Evolutionary conservation across 1,140 invertebrate species (phyloP).

Genomic region (Brachystomella parvula): DNA sequence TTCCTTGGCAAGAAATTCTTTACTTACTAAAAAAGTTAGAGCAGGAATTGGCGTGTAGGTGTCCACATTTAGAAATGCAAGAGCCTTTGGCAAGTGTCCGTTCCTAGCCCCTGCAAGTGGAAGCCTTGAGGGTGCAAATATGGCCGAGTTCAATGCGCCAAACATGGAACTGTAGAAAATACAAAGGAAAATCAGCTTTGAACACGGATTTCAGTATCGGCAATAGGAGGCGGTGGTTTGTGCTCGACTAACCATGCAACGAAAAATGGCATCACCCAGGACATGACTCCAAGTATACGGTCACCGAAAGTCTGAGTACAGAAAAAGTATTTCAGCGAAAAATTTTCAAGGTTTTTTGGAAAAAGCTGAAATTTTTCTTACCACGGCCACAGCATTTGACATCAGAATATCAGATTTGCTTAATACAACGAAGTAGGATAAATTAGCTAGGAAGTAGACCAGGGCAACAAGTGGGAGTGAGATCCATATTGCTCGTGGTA

Average conservation of each 20-base stretch:
- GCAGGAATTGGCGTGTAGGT: slow-evolving; percentile 76
- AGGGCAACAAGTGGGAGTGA: slow-evolving; percentile 81
- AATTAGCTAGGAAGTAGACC: slow-evolving; percentile 85
- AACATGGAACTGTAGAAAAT: slow-evolving; percentile 52
- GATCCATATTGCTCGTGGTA: slow-evolving; percentile 88
- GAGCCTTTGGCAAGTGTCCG: slow-evolving; percentile 73
- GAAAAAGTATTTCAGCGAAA: background rate
- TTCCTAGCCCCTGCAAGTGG: slow-evolving; percentile 85
- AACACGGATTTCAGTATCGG: no score
- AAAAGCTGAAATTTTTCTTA: slow-evolving; percentile 46
- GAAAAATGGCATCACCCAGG: slow-evolving; percentile 72
- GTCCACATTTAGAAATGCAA: slow-evolving; percentile 75
- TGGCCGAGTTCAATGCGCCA: slow-evolving; percentile 76
- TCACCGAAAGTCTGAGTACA: slow-evolving; percentile 59
- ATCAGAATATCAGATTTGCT: slow-evolving; percentile 68
- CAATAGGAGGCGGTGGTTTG: no score
- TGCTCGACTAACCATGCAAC: slow-evolving; percentile 51
- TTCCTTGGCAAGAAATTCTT: no score
- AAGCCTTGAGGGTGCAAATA: slow-evolving; percentile 74
- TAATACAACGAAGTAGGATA: slow-evolving; percentile 87
- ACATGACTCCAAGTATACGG: slow-evolving; percentile 58
- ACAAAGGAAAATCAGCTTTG: no score
- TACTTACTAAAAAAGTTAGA: slow-evolving; percentile 69
- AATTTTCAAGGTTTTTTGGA: background rate
- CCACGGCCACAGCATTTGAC: slow-evolving; percentile 88